Evolutionary conservation across 2,797 vertebrate genomes (phyloP).

Genomic region (Urocyon cinereoargenteus): DNA sequence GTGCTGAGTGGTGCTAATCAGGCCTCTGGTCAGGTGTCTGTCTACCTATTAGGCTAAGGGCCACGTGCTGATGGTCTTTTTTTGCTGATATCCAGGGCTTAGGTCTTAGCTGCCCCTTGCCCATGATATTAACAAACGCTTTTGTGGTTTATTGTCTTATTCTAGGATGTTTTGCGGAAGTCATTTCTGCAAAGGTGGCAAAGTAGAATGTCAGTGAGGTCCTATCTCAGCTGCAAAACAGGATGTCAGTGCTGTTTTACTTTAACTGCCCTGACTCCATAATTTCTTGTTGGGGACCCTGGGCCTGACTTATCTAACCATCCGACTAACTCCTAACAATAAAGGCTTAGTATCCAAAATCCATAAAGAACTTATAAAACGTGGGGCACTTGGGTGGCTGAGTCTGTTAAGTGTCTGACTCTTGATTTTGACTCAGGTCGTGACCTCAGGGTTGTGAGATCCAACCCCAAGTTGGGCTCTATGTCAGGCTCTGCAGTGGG

Average conservation of each 20-base stretch:
- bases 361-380: not conserved
- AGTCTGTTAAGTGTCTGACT: not conserved
- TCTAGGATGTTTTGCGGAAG: not conserved
- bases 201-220: not conserved
- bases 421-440: not conserved
- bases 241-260: not conserved
- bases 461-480: not conserved
- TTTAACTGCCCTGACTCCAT: not conserved
- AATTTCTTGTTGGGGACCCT: not conserved
- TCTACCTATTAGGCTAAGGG: not conserved
- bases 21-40: not conserved
- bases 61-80: not conserved
- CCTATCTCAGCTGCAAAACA: not conserved
- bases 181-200: not conserved
- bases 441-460: not conserved
- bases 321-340: not conserved
- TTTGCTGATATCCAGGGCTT: not conserved
- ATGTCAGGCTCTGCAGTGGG: no score
- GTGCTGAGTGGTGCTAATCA: not conserved
- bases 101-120: not conserved
- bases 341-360: not conserved
- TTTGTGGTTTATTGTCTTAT: not conserved
- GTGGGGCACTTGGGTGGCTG: not conserved
- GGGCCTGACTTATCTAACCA: not conserved
- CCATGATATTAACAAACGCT: not conserved